A percentile compares a stretch with the other conserved stretches of the same genome.
Conservation (phyloP, 2,113 vertebrate genomes). For the Lanius collurio region DNA sequence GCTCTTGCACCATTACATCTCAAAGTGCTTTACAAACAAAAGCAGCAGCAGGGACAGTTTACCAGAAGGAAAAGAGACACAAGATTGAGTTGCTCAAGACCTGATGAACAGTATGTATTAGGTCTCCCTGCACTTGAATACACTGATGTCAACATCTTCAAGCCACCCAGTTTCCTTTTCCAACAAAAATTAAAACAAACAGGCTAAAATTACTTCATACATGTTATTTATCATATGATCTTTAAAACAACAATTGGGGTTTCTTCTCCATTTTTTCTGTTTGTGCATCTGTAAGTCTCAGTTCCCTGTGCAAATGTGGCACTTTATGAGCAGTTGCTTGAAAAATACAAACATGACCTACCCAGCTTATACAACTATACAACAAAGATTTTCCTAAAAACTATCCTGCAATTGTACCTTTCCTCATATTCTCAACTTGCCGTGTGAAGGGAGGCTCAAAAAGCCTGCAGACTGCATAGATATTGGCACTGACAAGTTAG, state of each 20-base stretch:
- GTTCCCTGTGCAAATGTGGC: background rate
- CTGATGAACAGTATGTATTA: background rate
- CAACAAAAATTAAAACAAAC: background rate
- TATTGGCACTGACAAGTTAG: background rate
- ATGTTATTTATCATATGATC: background rate
- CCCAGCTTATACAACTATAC: rapidly evolving
- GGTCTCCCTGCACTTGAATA: background rate
- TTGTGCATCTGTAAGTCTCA: background rate
- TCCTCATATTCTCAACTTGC: background rate
- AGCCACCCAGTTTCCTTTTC: background rate
- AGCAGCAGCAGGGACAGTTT: background rate
- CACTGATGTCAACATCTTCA: background rate
- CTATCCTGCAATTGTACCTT: background rate
- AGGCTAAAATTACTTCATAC: background rate
- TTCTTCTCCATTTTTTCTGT: background rate
- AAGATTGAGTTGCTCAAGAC: background rate
- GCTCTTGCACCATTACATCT: background rate
- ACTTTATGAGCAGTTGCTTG: background rate
- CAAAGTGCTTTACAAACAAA: background rate
- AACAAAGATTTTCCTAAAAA: background rate
- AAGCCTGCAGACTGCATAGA: background rate
- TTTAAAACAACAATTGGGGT: rapidly evolving
- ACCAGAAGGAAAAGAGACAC: background rate
- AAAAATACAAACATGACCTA: background rate
- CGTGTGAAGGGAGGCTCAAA: background rate